Conservation (phyloP, 1,140 invertebrate species). For the Druon quercuslanigerum region DNA sequence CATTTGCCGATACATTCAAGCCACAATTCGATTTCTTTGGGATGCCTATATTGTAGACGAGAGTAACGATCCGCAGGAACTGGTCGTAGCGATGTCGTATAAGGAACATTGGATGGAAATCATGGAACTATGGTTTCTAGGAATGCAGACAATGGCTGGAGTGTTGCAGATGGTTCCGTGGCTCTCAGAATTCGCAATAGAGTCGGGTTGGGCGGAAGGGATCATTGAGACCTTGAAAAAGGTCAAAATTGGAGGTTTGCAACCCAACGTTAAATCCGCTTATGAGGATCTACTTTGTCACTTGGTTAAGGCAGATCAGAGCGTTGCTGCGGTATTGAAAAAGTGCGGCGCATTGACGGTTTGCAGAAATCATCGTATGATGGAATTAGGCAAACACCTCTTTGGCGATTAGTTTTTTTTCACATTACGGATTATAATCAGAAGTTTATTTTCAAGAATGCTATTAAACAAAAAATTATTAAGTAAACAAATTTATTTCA, state of each 20-base stretch:
- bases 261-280: constrained; percentile 89
- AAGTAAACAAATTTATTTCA: too few relatives aligned
- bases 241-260: constrained; percentile 87
- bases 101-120: constrained; percentile 92
- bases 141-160: constrained; percentile 92
- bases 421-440: background rate
- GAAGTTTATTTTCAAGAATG: background rate
- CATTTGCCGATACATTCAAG: constrained; percentile 90
- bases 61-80: constrained; percentile 85
- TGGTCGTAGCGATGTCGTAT: constrained; percentile 90
- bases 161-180: constrained; percentile 88
- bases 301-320: constrained; percentile 87
- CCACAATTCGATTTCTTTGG: constrained; percentile 92
- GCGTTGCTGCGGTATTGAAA: constrained; percentile 85
- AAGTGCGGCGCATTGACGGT: constrained; percentile 88
- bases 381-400: constrained; percentile 90
- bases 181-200: constrained; percentile 92
- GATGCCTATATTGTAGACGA: constrained; percentile 93
- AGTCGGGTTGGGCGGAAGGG: constrained; percentile 93
- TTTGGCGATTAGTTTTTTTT: constrained; percentile 83
- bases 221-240: constrained; percentile 87
- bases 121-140: constrained; percentile 93
- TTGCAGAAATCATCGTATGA: constrained; percentile 89
- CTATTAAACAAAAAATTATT: too few relatives aligned
- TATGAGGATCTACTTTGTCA: constrained; percentile 93